A percentile compares a stretch with the other conserved stretches of the same genome.
These are phyloP conservation scores for Andricus grossulariae DNA, from an alignment of 1,140 invertebrate species.

Conservation along the genomic window DNA sequence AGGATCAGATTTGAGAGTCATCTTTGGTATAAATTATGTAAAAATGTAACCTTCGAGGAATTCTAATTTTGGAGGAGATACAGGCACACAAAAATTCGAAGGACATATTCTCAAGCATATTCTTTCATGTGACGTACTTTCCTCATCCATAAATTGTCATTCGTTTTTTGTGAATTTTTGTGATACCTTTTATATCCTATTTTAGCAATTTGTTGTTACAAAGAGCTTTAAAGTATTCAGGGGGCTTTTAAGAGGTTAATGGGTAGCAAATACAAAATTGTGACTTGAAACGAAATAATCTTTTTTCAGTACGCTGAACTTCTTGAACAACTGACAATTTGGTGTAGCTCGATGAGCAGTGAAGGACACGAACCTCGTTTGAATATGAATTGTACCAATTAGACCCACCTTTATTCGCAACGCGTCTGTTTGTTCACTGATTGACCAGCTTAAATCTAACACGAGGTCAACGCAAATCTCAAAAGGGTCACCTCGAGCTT, in stretches of 20 bases:
- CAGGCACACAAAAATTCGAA: not conserved
- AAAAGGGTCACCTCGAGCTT: constrained; percentile 52
- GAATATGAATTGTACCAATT: constrained; percentile 73
- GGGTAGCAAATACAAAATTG: not conserved
- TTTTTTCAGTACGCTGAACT: constrained; percentile 34
- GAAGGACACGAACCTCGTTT: constrained; percentile 70
- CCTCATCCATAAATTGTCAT: too few species aligned
- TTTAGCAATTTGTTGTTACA: too few species aligned
- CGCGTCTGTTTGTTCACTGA: constrained; percentile 70
- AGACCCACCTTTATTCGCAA: constrained; percentile 70
- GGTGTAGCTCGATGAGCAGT: constrained; percentile 59
- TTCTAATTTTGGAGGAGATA: not conserved
- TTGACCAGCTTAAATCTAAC: constrained; percentile 62
- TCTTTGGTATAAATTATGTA: too few species aligned
- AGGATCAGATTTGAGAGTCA: too few species aligned
- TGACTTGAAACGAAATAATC: not conserved
- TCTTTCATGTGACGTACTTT: too few species aligned
- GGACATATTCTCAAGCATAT: not conserved
- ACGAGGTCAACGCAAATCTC: constrained; percentile 61
- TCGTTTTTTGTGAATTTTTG: too few species aligned
- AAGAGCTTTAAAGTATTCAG: too few species aligned
- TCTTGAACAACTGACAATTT: constrained; percentile 61
- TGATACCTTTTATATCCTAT: too few species aligned
- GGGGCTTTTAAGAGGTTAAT: not conserved
- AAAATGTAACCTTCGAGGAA: too few species aligned